A percentile compares a stretch with the other conserved stretches of the same genome.
These are phyloP conservation scores for Idris sp. DNA, from an alignment of 1,140 invertebrate genomes.

Conservation along the genomic window DNA sequence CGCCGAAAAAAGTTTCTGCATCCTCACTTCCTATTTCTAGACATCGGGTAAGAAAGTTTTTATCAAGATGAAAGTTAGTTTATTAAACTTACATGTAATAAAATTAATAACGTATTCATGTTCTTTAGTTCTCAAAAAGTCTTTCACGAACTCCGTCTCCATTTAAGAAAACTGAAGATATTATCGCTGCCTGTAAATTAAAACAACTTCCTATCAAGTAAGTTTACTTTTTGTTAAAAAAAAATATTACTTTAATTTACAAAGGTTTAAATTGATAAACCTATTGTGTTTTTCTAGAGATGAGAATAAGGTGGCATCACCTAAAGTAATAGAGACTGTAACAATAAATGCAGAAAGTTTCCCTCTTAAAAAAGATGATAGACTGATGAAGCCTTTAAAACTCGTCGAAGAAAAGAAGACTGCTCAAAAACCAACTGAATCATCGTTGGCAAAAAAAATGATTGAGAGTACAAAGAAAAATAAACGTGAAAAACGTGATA, in stretches of 20 bases:
- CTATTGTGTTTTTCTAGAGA: constrained; percentile 68
- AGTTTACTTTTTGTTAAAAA: constrained; percentile 20
- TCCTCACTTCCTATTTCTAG: constrained; percentile 71
- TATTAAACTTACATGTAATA: no score
- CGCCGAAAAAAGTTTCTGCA: constrained; percentile 73
- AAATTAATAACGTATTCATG: no score
- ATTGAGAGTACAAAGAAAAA: constrained; percentile 74
- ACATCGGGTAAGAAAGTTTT: constrained; percentile 67
- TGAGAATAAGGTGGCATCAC: constrained; percentile 69
- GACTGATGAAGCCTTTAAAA: constrained; percentile 66
- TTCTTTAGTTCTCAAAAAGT: constrained; percentile 82
- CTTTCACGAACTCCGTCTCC: constrained; percentile 88
- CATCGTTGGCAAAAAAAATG: constrained; percentile 66
- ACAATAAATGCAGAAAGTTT: constrained; percentile 67
- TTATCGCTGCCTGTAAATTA: constrained; percentile 76
- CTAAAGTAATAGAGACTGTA: constrained; percentile 67
- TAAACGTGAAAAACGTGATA: constrained; percentile 74
- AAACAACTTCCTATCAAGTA: constrained; percentile 72
- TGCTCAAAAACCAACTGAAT: constrained; percentile 66
- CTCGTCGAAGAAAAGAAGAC: constrained; percentile 70
- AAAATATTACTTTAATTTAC: not conserved
- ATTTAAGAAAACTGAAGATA: constrained; percentile 87
- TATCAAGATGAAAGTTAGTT: no score
- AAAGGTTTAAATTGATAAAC: no score
- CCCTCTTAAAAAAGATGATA: constrained; percentile 74